Percentiles rank a stretch among this genome's conserved stretches.
These are phyloP conservation scores for Labia minor DNA, from an alignment of 2,888 invertebrate species.

Conservation along the genomic window DNA sequence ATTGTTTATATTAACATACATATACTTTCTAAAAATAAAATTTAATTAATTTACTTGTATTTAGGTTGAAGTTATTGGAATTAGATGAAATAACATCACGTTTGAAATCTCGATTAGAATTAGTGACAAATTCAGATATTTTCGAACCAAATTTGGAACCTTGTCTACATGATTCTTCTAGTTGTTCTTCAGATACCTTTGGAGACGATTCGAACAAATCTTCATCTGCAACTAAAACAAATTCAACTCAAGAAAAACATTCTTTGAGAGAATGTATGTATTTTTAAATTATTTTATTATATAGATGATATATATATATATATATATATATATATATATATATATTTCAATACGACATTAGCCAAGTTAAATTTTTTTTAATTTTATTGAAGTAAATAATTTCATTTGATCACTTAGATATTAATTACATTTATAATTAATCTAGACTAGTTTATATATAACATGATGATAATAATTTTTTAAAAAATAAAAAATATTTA, in stretches of 20 bases:
- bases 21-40: no score
- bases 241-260: not conserved
- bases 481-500: no score
- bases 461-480: no score
- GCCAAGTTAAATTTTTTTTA: no score
- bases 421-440: no score
- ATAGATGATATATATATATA: not conserved
- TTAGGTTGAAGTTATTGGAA: not conserved
- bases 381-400: no score
- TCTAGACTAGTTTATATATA: no score
- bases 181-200: not conserved
- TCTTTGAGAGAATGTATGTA: not conserved
- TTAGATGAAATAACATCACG: constrained; percentile 1
- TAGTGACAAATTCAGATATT: not conserved
- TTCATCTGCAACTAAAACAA: not conserved
- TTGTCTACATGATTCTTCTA: not conserved
- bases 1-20: no score
- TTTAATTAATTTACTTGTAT: no score
- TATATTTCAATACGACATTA: no score
- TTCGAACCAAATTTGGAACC: not conserved
- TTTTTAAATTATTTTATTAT: not conserved
- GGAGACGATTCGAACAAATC: not conserved
- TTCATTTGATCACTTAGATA: no score
- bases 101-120: constrained; percentile 13
- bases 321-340: no score